These are phyloP conservation scores for Phalloptychus januarius DNA, from an alignment of 2,797 vertebrate species.

Conservation along the genomic window DNA sequence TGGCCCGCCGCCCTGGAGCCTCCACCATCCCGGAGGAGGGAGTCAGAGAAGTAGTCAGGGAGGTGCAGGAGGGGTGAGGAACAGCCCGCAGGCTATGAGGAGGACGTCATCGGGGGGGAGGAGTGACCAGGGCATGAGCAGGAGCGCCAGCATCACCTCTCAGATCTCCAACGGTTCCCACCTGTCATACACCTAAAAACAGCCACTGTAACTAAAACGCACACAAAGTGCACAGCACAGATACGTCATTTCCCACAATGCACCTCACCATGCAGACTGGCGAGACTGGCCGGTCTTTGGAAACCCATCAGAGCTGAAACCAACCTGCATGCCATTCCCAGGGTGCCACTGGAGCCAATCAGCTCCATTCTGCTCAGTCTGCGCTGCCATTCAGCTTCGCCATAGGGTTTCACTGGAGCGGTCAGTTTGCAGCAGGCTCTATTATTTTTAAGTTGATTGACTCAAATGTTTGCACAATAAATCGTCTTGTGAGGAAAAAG, in stretches of 20 bases:
- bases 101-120: conserved; percentile 96
- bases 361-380: conserved; percentile 21
- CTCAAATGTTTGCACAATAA: conserved; percentile 4
- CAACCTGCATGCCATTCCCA: conserved; percentile 26
- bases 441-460: neutral
- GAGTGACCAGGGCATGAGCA: conserved; percentile 98
- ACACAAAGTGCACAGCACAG: conserved; percentile 33
- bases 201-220: conserved; percentile 39
- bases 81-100: conserved; percentile 97
- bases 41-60: conserved; percentile 90
- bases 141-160: conserved; percentile 99
- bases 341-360: neutral
- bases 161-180: conserved; percentile 99
- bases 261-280: conserved; percentile 25
- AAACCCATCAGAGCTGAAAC: conserved; percentile 55
- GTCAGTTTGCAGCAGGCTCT: conserved; percentile 30
- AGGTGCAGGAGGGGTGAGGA: conserved; percentile 90
- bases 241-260: conserved; percentile 15
- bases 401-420: conserved; percentile 9
- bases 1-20: conserved; percentile 93
- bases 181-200: conserved; percentile 93
- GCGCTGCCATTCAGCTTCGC: conserved; percentile 51
- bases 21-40: conserved; percentile 87
- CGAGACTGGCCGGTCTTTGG: conserved; percentile 55
- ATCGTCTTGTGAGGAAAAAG: neutral